phyloP scores from a whole-genome alignment of 2,888 invertebrate genomes.

The Sinotaia quadrata region DNA sequence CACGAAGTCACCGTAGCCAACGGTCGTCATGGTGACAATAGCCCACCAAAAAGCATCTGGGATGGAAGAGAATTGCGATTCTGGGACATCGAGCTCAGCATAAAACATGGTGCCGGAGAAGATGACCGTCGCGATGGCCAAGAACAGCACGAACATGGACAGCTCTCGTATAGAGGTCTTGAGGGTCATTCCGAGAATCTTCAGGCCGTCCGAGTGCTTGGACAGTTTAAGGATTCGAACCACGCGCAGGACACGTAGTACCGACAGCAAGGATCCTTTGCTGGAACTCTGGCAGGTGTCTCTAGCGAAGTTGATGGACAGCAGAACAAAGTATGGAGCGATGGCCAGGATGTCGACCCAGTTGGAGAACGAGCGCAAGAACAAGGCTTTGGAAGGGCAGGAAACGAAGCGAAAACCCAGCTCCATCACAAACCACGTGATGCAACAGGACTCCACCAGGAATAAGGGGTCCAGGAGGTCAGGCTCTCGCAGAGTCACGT shows the following conservation, averaged over 20 bases:
- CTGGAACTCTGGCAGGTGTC: conserved; percentile 49
- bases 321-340: conserved; percentile 67
- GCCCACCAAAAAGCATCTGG: conserved; percentile 72
- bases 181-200: conserved; percentile 68
- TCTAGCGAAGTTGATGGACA: conserved; percentile 51
- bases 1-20: conserved; percentile 71
- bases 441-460: conserved; percentile 67
- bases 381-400: conserved; percentile 62
- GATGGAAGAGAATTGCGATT: conserved; percentile 64
- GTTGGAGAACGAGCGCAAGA: conserved; percentile 64
- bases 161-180: conserved; percentile 66
- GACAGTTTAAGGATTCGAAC: conserved; percentile 68
- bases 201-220: conserved; percentile 69
- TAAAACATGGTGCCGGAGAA: conserved; percentile 69
- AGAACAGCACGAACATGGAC: conserved; percentile 68
- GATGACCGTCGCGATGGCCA: conserved; percentile 69
- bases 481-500: conserved; percentile 26
- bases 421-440: conserved; percentile 71
- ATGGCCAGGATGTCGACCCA: conserved; percentile 70
- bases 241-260: conserved; percentile 65
- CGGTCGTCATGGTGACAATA: conserved; percentile 70
- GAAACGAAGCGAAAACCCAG: conserved; percentile 60
- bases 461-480: conserved; percentile 65
- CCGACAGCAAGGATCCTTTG: conserved; percentile 57
- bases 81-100: conserved; percentile 61